phyloP scores from a whole-genome alignment of 2,888 invertebrate genomes.

The Marronus borbonicus region DNA sequence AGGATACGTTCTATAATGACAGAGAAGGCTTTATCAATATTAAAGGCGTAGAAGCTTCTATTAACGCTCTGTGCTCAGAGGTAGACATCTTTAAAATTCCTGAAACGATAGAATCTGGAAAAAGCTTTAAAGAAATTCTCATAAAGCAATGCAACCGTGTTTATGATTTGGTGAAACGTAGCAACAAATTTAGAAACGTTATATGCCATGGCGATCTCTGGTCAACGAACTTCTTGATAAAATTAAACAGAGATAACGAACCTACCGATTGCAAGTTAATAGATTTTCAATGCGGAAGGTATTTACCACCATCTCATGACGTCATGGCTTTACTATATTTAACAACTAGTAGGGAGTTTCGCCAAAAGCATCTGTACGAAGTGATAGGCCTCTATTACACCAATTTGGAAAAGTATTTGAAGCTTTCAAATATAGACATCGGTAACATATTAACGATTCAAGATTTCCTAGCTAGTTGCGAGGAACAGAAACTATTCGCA shows the following conservation, averaged over 20 bases:
- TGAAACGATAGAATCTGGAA: constrained; percentile 59
- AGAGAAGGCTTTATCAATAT: constrained; percentile 57
- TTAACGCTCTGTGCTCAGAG: constrained; percentile 61
- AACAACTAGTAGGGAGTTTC: constrained; percentile 62
- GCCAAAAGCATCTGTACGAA: constrained; percentile 60
- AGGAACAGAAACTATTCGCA: constrained; percentile 63
- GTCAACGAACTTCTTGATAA: constrained; percentile 64
- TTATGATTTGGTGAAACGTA: constrained; percentile 65
- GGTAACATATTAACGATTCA: constrained; percentile 60
- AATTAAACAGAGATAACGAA: constrained; percentile 58
- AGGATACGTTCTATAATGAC: constrained; percentile 62
- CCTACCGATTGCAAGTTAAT: constrained; percentile 64
- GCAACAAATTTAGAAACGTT: constrained; percentile 66
- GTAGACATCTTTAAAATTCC: constrained; percentile 61
- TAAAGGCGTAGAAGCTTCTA: constrained; percentile 59
- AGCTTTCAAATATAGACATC: constrained; percentile 57
- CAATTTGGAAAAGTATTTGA: constrained; percentile 61
- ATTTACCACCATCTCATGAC: constrained; percentile 79
- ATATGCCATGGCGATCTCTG: constrained; percentile 67
- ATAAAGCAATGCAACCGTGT: constrained; percentile 45
- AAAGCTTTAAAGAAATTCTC: constrained; percentile 57
- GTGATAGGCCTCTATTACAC: constrained; percentile 65
- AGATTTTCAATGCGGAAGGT: constrained; percentile 69
- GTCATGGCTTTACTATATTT: constrained; percentile 69
- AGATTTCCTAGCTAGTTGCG: constrained; percentile 64